Evolutionary conservation across 2,113 vertebrate genomes (phyloP).

Genomic region (Atractosteus spatula): DNA sequence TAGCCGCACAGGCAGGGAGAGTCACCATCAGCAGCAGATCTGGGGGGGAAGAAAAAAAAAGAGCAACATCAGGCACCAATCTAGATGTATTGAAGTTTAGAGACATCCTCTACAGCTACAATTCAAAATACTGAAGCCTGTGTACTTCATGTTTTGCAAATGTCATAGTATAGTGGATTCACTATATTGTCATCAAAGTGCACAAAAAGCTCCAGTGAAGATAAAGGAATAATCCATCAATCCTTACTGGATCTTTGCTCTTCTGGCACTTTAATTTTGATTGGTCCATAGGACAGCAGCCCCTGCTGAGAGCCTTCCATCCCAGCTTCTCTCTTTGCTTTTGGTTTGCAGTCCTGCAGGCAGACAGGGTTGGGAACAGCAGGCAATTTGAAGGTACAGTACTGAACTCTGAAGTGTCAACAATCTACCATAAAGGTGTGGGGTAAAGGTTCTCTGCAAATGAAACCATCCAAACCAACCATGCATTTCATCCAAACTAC

Average conservation of each 20-base stretch:
- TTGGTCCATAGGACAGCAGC: conserved; percentile 65
- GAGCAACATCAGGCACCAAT: neutral
- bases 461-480: too few species aligned
- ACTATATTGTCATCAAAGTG: too few species aligned
- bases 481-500: too few species aligned
- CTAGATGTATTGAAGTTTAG: neutral
- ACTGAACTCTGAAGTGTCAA: neutral
- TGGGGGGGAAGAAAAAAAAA: conserved; percentile 25
- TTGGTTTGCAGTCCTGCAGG: conserved; percentile 55
- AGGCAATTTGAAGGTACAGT: neutral
- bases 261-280: conserved; percentile 45
- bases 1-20: conserved; percentile 50
- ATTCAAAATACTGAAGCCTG: too few species aligned
- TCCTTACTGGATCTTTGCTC: conserved; percentile 36
- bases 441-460: too few species aligned
- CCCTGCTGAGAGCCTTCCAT: conserved; percentile 29
- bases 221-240: too few species aligned
- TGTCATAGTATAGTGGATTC: too few species aligned
- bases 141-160: too few species aligned
- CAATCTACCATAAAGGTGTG: too few species aligned
- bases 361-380: neutral
- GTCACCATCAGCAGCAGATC: conserved; percentile 41
- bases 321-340: conserved; percentile 53
- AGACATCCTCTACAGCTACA: neutral
- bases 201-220: too few species aligned